Percentiles rank a stretch among this genome's conserved stretches.
Evolutionary conservation across 2,797 vertebrate species (phyloP).

Genomic region (Pangasius djambal): DNA sequence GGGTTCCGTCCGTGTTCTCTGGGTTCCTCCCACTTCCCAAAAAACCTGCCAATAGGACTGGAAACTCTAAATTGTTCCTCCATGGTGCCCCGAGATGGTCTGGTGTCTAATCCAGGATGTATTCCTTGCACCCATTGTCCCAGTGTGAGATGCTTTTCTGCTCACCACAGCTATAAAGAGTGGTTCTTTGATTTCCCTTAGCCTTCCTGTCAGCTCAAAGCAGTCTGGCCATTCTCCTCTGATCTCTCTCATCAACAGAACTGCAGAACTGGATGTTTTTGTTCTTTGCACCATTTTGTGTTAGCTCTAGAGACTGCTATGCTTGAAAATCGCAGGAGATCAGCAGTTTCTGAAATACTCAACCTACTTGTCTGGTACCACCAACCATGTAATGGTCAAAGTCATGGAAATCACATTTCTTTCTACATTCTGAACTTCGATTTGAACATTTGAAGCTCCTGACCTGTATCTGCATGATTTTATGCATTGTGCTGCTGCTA

Average conservation of each 20-base stretch:
- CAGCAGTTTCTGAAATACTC: background rate
- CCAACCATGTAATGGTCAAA: background rate
- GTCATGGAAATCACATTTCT: background rate
- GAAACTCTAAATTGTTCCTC: background rate
- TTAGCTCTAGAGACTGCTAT: no score
- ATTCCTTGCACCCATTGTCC: background rate
- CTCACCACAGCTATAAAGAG: background rate
- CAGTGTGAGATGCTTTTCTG: background rate
- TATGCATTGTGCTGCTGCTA: background rate
- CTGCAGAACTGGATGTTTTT: background rate
- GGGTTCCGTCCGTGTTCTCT: background rate
- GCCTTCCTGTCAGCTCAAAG: background rate
- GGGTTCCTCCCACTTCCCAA: background rate
- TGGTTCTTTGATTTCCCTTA: background rate
- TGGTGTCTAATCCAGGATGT: background rate
- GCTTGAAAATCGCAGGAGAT: background rate
- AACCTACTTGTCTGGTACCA: background rate
- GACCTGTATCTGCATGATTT: background rate
- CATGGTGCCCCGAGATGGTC: background rate
- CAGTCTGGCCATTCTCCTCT: background rate
- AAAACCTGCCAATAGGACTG: background rate
- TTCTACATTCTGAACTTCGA: background rate
- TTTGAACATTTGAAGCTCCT: background rate
- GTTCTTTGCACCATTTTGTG: no score
- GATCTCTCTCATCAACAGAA: background rate